Evolutionary conservation across 2,797 vertebrate species (phyloP).

Genomic region (Molossus molossus): DNA sequence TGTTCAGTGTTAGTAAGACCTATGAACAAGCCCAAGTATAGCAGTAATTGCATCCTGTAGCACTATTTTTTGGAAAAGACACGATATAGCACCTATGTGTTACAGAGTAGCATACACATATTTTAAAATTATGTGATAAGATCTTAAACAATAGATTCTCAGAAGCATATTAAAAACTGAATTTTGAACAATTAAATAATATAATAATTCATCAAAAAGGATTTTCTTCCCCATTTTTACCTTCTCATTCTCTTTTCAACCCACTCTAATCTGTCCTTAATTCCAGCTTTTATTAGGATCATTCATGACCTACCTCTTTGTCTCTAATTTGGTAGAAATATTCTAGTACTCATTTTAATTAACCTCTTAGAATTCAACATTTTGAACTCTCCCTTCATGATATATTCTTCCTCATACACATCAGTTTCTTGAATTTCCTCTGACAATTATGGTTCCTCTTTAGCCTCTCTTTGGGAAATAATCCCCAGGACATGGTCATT

Average conservation of each 20-base stretch:
- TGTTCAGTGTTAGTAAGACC: neutral
- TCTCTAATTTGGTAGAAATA: neutral
- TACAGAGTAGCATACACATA: neutral
- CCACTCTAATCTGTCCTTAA: neutral
- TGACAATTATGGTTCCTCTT: neutral
- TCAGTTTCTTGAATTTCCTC: neutral
- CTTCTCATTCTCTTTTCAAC: neutral
- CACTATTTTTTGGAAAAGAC: neutral
- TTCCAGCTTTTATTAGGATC: neutral
- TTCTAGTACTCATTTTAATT: neutral
- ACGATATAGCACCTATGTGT: neutral
- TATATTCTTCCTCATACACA: neutral
- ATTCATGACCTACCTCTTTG: neutral
- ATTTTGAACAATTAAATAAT: slow-evolving; percentile 1
- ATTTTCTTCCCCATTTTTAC: neutral
- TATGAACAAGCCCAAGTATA: neutral
- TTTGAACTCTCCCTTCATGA: neutral
- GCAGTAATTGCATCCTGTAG: neutral
- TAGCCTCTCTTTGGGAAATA: neutral
- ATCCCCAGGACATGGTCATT: neutral
- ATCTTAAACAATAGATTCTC: neutral
- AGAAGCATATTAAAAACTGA: neutral
- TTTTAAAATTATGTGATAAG: neutral
- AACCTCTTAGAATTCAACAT: neutral
- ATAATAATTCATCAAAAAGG: neutral